These are phyloP conservation scores for Bellardia pandia DNA, from an alignment of 2,888 invertebrate genomes.

Conservation along the genomic window DNA sequence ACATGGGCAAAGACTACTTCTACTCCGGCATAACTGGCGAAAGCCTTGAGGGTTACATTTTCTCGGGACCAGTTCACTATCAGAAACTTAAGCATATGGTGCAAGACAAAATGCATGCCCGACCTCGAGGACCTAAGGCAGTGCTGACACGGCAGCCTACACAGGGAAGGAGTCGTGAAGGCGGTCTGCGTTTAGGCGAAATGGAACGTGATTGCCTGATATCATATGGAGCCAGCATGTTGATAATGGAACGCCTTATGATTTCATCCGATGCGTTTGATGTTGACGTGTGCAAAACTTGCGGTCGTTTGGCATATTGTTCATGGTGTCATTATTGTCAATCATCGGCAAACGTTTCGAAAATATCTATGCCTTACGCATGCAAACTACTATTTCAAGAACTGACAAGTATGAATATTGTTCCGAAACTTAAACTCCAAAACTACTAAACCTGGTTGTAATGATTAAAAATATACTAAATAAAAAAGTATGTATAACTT, in stretches of 20 bases:
- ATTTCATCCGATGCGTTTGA: no score
- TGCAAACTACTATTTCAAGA: no score
- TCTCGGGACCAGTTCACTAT: constrained; percentile 98
- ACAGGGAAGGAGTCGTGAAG: constrained; percentile 97
- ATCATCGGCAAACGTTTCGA: no score
- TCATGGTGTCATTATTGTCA: no score
- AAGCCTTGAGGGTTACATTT: constrained; percentile 97
- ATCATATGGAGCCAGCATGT: constrained; percentile 98
- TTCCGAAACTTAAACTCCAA: no score
- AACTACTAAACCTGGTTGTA: no score
- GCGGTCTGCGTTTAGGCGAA: constrained; percentile 98
- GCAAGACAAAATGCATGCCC: constrained; percentile 99
- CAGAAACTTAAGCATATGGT: constrained; percentile 99
- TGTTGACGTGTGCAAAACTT: no score
- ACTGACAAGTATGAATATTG: no score
- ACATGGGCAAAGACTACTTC: constrained; percentile 98
- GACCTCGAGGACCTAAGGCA: constrained; percentile 96
- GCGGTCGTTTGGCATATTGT: no score
- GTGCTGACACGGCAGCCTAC: constrained; percentile 99
- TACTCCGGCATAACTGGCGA: constrained; percentile 99
- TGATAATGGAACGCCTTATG: constrained; percentile 98
- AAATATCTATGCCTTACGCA: no score
- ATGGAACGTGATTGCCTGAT: constrained; percentile 99
- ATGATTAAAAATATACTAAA: no score
- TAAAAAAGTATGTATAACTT: no score